Percentiles rank a stretch among this genome's conserved stretches.
These are phyloP conservation scores for Indicator indicator DNA, from an alignment of 2,113 vertebrate species.

Conservation along the genomic window DNA sequence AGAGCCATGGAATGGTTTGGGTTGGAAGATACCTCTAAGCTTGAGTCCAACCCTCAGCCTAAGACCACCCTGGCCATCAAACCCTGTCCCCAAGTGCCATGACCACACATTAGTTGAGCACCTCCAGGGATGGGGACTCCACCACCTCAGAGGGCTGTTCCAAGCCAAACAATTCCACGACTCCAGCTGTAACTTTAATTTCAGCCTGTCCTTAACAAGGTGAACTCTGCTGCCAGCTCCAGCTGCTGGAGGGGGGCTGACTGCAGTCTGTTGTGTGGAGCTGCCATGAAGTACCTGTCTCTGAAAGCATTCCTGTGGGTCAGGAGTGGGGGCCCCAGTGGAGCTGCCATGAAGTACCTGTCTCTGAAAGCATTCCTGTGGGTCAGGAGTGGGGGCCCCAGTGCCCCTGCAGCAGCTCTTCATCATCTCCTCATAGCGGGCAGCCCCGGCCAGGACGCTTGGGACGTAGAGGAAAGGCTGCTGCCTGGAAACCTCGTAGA, in stretches of 20 bases:
- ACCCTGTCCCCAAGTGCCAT: too few relatives aligned
- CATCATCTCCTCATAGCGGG: slow-evolving; percentile 38
- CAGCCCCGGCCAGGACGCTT: neutral
- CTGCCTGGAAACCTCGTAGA: slow-evolving; percentile 57
- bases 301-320: slow-evolving; percentile 58
- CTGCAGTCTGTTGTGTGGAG: neutral
- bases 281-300: slow-evolving; percentile 40
- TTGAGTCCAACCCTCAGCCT: too few relatives aligned
- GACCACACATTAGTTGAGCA: too few relatives aligned
- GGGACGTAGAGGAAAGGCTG: slow-evolving; percentile 61
- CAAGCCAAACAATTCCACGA: too few relatives aligned
- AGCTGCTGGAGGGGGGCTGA: too few relatives aligned
- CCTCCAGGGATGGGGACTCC: neutral
- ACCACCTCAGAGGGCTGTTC: neutral
- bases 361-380: slow-evolving; percentile 59
- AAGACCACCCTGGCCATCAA: too few relatives aligned
- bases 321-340: neutral
- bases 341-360: neutral
- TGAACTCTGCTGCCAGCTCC: neutral
- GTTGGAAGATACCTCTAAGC: too few relatives aligned
- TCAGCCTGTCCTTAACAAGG: neutral
- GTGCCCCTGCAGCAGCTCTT: slow-evolving; percentile 57
- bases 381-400: neutral
- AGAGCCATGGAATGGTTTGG: too few relatives aligned
- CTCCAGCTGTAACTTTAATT: too few relatives aligned